phyloP scores from a whole-genome alignment of 2,113 vertebrate genomes.

The Todiramphus saurophagus region DNA sequence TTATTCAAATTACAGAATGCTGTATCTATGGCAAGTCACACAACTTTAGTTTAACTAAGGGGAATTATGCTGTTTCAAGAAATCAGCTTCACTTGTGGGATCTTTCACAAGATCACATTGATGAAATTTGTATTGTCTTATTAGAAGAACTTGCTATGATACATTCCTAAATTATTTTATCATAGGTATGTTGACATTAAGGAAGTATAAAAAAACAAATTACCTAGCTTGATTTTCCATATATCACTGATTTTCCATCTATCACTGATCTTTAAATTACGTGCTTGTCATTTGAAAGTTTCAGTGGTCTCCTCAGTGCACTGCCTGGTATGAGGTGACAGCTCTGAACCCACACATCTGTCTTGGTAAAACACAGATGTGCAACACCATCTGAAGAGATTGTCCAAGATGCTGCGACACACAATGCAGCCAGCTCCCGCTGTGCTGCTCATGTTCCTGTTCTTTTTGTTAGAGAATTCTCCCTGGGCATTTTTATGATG shows the following conservation, averaged over 20 bases:
- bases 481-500: neutral
- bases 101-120: neutral
- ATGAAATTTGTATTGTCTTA: neutral
- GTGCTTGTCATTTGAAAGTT: neutral
- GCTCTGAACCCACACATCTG: neutral
- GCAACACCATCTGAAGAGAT: neutral
- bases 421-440: neutral
- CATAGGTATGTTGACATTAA: neutral
- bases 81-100: neutral
- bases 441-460: neutral
- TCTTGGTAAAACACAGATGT: neutral
- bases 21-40: neutral
- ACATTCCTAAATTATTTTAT: neutral
- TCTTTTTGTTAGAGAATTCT: neutral
- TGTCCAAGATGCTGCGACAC: rapidly evolving
- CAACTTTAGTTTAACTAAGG: neutral
- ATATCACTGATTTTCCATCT: neutral
- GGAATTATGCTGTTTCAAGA: neutral
- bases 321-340: neutral
- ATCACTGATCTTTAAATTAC: neutral
- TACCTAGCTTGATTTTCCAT: neutral
- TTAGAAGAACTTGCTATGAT: neutral
- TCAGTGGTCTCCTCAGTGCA: neutral
- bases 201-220: rapidly evolving
- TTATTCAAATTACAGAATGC: neutral